Evolutionary conservation across 1,140 invertebrate genomes (phyloP).

Genomic region (Tetraneura akinire): DNA sequence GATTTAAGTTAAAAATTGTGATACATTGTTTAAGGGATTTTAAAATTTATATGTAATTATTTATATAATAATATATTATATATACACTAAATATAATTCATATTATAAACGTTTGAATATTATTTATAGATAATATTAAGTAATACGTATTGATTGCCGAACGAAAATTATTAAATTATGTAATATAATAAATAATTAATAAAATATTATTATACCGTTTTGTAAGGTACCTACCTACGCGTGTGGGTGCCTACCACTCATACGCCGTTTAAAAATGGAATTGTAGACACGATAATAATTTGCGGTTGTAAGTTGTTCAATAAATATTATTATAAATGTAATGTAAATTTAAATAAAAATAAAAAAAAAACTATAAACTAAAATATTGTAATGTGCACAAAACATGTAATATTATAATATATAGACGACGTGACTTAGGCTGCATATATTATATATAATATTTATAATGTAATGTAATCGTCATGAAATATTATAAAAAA

Average conservation of each 20-base stretch:
- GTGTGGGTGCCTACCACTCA: no score
- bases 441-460: constrained; percentile 22
- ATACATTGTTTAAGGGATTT: constrained; percentile 41
- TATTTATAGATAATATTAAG: no score
- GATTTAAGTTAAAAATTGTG: constrained; percentile 41
- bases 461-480: constrained; percentile 5
- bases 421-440: constrained; percentile 22
- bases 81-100: no score
- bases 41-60: constrained; percentile 23
- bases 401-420: background rate
- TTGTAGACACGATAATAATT: constrained; percentile 6
- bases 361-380: constrained; percentile 11
- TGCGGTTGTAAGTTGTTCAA: constrained; percentile 10
- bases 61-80: background rate
- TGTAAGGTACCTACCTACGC: background rate
- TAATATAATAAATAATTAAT: background rate
- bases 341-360: constrained; percentile 34
- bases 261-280: background rate
- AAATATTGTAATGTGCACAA: constrained; percentile 12
- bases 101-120: no score
- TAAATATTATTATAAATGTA: no score
- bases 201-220: background rate
- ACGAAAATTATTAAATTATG: constrained; percentile 31
- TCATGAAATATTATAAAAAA: no score
- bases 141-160: constrained; percentile 24